These are phyloP conservation scores for Charadrius vociferus DNA, from an alignment of 2,113 vertebrate genomes.

Conservation along the genomic window DNA sequence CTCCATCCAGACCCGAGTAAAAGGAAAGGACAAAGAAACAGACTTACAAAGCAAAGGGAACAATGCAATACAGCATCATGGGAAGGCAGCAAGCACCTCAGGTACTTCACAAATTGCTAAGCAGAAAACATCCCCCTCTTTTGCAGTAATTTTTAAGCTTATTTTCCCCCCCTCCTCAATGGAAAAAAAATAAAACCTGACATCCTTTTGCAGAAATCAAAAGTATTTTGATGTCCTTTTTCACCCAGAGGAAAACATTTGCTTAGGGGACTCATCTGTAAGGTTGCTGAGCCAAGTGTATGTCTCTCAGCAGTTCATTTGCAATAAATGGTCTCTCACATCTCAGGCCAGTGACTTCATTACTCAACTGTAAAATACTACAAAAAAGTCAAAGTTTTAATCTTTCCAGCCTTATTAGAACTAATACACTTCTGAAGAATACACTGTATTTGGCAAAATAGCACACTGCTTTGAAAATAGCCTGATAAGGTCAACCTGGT, in stretches of 20 bases:
- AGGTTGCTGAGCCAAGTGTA: not conserved
- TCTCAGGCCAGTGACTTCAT: not conserved
- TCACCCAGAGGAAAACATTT: not conserved
- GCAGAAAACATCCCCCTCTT: not conserved
- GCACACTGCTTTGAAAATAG: not conserved
- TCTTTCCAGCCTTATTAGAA: not conserved
- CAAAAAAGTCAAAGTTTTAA: not conserved
- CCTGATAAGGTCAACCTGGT: not conserved
- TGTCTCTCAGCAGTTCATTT: not conserved
- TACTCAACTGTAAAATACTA: not conserved
- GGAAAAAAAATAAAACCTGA: not conserved
- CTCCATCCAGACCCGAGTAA: not conserved
- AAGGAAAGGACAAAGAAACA: not conserved
- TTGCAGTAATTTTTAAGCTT: not conserved
- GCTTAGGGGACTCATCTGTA: not conserved
- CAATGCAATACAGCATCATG: not conserved
- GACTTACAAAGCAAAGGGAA: not conserved
- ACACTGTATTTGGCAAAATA: not conserved
- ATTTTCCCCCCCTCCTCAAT: accelerated
- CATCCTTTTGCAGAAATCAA: not conserved
- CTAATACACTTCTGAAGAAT: not conserved
- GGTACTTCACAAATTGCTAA: not conserved
- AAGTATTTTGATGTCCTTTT: not conserved
- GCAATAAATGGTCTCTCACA: not conserved
- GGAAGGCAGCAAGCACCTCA: not conserved